A percentile compares a stretch with the other conserved stretches of the same genome.
These are phyloP conservation scores for Dreissena rostriformis DNA, from an alignment of 1,140 invertebrate species.

Conservation along the genomic window DNA sequence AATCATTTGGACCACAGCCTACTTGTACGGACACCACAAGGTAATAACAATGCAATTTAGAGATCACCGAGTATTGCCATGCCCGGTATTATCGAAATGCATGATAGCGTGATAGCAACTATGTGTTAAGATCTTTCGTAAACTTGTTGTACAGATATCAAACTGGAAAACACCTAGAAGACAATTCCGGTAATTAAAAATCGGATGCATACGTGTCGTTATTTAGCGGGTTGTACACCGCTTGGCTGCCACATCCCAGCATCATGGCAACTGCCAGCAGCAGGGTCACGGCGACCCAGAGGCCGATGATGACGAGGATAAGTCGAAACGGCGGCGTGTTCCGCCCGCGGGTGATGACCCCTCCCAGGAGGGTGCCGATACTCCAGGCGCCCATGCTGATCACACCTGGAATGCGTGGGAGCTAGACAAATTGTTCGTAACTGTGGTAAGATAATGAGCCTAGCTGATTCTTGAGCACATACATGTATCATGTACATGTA, in stretches of 20 bases:
- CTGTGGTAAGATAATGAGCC: neutral
- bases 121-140: too few species aligned
- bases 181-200: neutral
- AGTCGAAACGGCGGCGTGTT: conserved; percentile 57
- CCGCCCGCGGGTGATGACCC: conserved; percentile 56
- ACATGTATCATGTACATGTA: neutral
- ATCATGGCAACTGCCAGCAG: conserved; percentile 18
- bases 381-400: conserved; percentile 23
- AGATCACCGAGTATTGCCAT: too few species aligned
- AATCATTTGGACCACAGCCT: too few species aligned
- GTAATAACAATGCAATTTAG: neutral
- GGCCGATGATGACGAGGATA: conserved; percentile 30
- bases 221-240: conserved; percentile 52
- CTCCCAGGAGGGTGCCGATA: conserved; percentile 58
- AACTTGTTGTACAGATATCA: too few species aligned
- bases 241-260: conserved; percentile 59
- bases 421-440: neutral
- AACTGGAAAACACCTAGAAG: too few species aligned
- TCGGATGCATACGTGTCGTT: conserved; percentile 20
- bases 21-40: too few species aligned
- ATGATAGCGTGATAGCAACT: too few species aligned
- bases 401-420: conserved; percentile 16
- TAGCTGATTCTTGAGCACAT: neutral
- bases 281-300: neutral
- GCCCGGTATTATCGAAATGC: too few species aligned